Base-by-base conservation (phyloP, 2,888 invertebrate genomes). In the Sicus ferrugineus region DNA sequence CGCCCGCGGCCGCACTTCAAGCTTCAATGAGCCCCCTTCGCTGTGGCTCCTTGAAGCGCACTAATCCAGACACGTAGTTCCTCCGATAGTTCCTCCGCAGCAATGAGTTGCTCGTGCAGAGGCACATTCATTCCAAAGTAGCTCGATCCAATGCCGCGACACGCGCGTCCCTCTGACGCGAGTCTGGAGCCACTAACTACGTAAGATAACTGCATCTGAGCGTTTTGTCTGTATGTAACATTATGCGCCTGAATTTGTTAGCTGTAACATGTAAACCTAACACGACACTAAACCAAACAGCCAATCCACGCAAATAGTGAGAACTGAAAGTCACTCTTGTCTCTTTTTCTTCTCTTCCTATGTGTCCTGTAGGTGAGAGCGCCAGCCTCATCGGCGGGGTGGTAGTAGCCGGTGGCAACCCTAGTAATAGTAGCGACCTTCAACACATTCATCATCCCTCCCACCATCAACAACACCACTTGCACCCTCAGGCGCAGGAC, bases 341-440 rank as follows among this genome's bases (percentile, higher is more conserved):
- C 86, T 86, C 86, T 86, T 85, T 85, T 85, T 84, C 85, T 85
- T 85, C 83, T 84, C 85, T 84, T 84, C 84, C 85, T 83, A 83
- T 83, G 84, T 85, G 77, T 78, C 80, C 79, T 84, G 80, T 83
- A 83, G 84, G 85, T 83, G 85, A 83, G 82, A 82, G 84, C 81
- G 82, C 84, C 82, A 80, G 81, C 81, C 83, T 85, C 78, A 83
- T 83, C 79, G 81, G 85, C 79, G 84, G 84, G 80, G 84, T 85
- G 78, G 84, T 85, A 79, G 82, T 85, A 78, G 82, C 85, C 79
- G 84, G 85, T 81, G 81, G 80, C 79, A 81, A 79, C 82, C 78
- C 79, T 77, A 82, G 78, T 79, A 80, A 76, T 81, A 81, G 78
- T 81, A 78, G 74, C 78, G 80, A 79, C 78, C 81, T 82, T 73